Percentiles rank a stretch among this genome's conserved stretches.
Conservation (phyloP, 2,888 invertebrate species). For the Drosophila suboccidentalis region DNA sequence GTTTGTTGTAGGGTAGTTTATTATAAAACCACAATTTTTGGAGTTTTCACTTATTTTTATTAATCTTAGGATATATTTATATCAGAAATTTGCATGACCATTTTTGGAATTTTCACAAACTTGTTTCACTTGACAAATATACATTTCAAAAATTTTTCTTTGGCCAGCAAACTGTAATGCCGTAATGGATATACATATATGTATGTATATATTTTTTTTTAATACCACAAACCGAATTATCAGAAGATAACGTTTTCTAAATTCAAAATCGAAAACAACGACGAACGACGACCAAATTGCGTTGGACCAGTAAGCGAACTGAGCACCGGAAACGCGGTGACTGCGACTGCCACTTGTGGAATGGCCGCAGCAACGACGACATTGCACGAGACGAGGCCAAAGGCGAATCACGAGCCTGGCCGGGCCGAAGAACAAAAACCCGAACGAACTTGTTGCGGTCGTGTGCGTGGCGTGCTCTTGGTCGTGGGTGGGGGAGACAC, state of each 20-base stretch:
- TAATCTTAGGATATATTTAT: conserved; percentile 29
- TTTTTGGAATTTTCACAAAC: conserved; percentile 35
- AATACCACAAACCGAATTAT: conserved; percentile 13
- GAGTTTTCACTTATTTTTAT: conserved; percentile 39
- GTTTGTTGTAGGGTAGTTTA: conserved; percentile 9
- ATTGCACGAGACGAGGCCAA: conserved; percentile 40
- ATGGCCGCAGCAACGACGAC: conserved; percentile 57
- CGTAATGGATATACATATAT: not conserved
- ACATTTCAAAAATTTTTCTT: conserved; percentile 16
- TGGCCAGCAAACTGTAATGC: conserved; percentile 10
- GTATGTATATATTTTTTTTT: not conserved
- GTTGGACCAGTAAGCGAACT: conserved; percentile 61
- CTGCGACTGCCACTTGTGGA: conserved; percentile 82
- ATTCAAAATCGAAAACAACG: conserved; percentile 26
- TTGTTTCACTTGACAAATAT: conserved; percentile 31
- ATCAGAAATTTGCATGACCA: conserved; percentile 34
- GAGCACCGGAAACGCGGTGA: conserved; percentile 81
- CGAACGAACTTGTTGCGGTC: conserved; percentile 46
- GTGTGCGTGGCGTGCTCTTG: conserved; percentile 1
- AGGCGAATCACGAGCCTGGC: conserved; percentile 71
- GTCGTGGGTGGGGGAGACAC: conserved; percentile 46
- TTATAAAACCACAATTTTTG: conserved; percentile 11
- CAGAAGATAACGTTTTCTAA: conserved; percentile 12
- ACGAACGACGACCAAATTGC: conserved; percentile 51
- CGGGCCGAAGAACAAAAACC: conserved; percentile 54